Base-by-base conservation (phyloP, 2,797 vertebrate species). In the Falco cherrug region DNA sequence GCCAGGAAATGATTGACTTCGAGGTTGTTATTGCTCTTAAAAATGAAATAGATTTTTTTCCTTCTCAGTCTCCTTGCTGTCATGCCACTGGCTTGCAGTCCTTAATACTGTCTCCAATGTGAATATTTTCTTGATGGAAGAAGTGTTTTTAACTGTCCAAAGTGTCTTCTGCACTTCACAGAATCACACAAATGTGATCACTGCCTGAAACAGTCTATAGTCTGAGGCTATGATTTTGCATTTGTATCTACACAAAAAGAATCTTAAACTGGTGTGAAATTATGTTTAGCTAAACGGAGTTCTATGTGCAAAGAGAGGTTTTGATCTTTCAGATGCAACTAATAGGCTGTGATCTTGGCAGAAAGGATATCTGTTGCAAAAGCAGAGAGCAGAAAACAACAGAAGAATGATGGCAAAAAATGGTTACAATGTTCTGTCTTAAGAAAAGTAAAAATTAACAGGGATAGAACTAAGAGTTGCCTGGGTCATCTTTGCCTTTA, bases 1-100 rank as follows among this genome's bases (percentile, higher is more conserved):
- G 85, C 70, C 93, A 64, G 96, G 97, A 97, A 97, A 86, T 94
- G n/a, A 95, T 94, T 94, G 94, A 86, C 89, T 96, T 83, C 43
- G 68, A 92, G 10, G 35, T 85, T 91, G 31, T 61, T 94, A 76
- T 26, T 87, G 31, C 76, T 86, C 69, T 94, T 92, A 89, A 91
- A 94, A 94, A 85, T 68, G 14, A 81, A 90, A 80, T 37, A 51
- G n/a, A 20, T n/a, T 61, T 81, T 81, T 95, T 85, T 85, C n/a
- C 61, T 75, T 91, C 25, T 64, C 21, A 13, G 20, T 65, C 39
- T 87, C 9, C 57, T 31, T 31, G 17, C 12, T 29, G 41, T 76
- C 53, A 65, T 51, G 69, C 45, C 39, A 48, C 33, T 59, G 57
- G 24, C 39, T 86, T 59, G 14, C 13, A 37, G 39, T 59, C 9